phyloP scores from a whole-genome alignment of 2,113 vertebrate genomes.

The Podarcis raffonei region DNA sequence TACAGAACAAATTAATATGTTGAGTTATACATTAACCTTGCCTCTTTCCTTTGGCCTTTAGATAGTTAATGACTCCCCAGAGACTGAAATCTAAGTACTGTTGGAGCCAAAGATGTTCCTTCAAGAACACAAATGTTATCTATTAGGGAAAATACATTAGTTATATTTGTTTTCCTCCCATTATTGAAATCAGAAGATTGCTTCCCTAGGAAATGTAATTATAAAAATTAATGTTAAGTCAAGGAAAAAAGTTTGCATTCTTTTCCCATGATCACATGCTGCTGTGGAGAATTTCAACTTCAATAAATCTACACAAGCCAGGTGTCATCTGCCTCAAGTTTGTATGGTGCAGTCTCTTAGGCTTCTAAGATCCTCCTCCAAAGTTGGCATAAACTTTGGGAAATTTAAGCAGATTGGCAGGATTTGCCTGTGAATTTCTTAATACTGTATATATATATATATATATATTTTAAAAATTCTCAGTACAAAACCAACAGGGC shows the following conservation, averaged over 20 bases:
- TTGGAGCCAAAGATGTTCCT: slow-evolving; percentile 35
- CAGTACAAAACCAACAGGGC: background rate
- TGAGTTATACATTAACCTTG: background rate
- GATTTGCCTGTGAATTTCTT: background rate
- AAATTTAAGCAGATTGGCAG: background rate
- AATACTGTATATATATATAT: background rate
- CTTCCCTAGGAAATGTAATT: background rate
- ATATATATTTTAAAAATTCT: too few relatives aligned
- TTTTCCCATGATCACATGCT: slow-evolving; percentile 12
- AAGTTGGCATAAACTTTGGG: background rate
- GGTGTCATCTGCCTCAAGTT: background rate
- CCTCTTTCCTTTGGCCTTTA: slow-evolving; percentile 29
- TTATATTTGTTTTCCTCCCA: slow-evolving; percentile 16
- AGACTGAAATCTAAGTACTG: slow-evolving; percentile 4
- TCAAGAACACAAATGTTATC: slow-evolving; percentile 13
- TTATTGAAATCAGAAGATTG: background rate
- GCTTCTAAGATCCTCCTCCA: background rate
- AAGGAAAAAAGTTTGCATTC: background rate
- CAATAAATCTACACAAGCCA: slow-evolving; percentile 1
- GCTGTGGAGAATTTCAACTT: background rate
- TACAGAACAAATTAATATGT: background rate
- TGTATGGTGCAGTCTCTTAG: background rate
- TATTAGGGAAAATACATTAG: slow-evolving; percentile 9
- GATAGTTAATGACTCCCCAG: background rate
- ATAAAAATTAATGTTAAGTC: background rate